These are phyloP conservation scores for Peromyscus attwateri DNA, from an alignment of 2,797 vertebrate genomes.

Conservation along the genomic window DNA sequence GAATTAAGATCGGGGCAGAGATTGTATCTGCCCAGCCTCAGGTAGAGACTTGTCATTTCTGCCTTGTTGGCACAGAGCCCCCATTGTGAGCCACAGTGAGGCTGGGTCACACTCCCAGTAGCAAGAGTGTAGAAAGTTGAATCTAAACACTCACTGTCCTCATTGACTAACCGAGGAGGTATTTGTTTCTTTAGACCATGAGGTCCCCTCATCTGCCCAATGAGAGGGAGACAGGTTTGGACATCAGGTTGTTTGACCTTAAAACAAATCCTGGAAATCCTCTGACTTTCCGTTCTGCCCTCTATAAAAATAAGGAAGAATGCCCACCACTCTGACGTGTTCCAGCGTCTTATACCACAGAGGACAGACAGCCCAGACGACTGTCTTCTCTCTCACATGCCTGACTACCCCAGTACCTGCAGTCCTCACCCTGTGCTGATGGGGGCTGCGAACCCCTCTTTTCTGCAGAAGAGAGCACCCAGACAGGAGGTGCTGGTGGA, in stretches of 20 bases:
- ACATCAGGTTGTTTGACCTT: not conserved
- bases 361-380: not conserved
- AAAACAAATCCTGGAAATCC: not conserved
- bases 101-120: not conserved
- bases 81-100: not conserved
- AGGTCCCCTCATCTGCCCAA: not conserved
- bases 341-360: not conserved
- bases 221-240: not conserved
- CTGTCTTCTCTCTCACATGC: not conserved
- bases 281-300: not conserved
- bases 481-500: not conserved
- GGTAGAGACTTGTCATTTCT: not conserved
- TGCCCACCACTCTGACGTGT: not conserved
- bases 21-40: fast-evolving
- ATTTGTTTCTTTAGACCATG: not conserved
- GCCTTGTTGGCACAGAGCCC: not conserved
- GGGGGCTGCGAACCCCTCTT: fast-evolving
- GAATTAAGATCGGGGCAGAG: not conserved
- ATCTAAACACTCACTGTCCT: not conserved
- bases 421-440: not conserved
- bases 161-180: not conserved
- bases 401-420: not conserved
- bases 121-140: not conserved
- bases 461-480: not conserved
- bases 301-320: not conserved